These are phyloP conservation scores for Potorous gilbertii DNA, from an alignment of 2,797 vertebrate genomes.

Conservation along the genomic window DNA sequence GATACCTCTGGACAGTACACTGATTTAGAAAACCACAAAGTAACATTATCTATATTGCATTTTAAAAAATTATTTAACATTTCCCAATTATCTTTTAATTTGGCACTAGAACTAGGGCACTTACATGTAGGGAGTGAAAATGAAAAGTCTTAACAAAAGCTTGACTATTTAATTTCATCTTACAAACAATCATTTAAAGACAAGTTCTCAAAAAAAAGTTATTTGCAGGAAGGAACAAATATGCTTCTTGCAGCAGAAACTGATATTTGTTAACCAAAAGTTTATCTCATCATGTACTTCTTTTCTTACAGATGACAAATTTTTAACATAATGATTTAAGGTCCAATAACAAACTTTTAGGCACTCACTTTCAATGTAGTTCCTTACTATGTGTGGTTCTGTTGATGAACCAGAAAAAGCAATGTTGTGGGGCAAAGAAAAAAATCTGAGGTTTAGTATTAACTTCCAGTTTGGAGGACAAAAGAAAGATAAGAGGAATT, in stretches of 20 bases:
- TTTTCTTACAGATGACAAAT: slow-evolving; percentile 41
- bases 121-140: slow-evolving; percentile 1
- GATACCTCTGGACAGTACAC: no score
- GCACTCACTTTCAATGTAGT: slow-evolving; percentile 67
- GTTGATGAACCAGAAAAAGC: slow-evolving; percentile 59
- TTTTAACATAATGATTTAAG: slow-evolving; percentile 65
- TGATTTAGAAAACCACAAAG: no score
- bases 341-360: slow-evolving; percentile 73
- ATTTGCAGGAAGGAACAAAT: background rate
- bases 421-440: slow-evolving; percentile 44
- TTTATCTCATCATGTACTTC: background rate
- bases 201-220: slow-evolving; percentile 10
- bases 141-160: slow-evolving; percentile 42
- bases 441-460: slow-evolving; percentile 29
- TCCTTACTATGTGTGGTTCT: slow-evolving; percentile 15
- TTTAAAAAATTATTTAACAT: no score
- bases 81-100: no score
- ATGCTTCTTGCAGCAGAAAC: background rate
- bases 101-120: no score
- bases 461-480: background rate
- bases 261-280: slow-evolving; percentile 41
- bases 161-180: background rate
- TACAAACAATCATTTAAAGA: slow-evolving; percentile 44
- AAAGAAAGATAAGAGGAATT: background rate
- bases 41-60: no score